Percentiles rank a stretch among this genome's conserved stretches.
phyloP scores from a whole-genome alignment of 2,888 invertebrate species.

The Choristoneura rosaceana region DNA sequence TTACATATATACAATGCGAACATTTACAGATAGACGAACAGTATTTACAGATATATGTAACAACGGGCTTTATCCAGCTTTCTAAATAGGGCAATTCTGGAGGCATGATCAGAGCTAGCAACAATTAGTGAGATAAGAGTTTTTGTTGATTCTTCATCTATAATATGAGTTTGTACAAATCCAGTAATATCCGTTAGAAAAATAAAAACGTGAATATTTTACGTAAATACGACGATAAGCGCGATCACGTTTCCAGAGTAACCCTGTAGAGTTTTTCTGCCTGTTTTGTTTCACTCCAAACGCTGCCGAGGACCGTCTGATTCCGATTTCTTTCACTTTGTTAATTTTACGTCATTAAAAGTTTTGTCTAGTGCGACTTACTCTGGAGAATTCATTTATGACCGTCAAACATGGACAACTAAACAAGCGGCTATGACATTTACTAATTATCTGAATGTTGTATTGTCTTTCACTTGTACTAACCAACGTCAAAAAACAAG shows the following conservation, averaged over 20 bases:
- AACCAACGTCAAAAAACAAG: not conserved
- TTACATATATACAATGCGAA: conserved; percentile 30
- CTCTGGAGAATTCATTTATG: not conserved
- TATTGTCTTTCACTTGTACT: not conserved
- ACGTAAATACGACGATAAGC: too few relatives aligned
- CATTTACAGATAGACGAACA: conserved; percentile 38
- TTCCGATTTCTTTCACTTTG: conserved; percentile 11
- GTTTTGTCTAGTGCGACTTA: not conserved
- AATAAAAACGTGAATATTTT: too few relatives aligned
- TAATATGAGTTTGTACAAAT: too few relatives aligned
- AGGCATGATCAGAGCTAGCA: too few relatives aligned
- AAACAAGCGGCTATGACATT: not conserved
- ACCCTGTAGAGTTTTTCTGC: not conserved
- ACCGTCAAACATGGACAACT: conserved; percentile 1
- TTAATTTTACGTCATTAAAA: conserved; percentile 3
- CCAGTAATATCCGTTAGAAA: too few relatives aligned
- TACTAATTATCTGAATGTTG: not conserved
- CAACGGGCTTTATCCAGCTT: not conserved
- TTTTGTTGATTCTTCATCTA: too few relatives aligned
- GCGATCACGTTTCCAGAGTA: too few relatives aligned
- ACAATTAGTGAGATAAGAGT: too few relatives aligned
- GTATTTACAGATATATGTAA: conserved; percentile 32
- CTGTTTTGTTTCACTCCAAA: not conserved
- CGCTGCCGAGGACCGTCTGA: not conserved
- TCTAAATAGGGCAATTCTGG: not conserved